Evolutionary conservation across 2,797 vertebrate species (phyloP), one percentile per base, ranked within the genome.

Genomic region (Brotogeris chrysoptera): DNA sequence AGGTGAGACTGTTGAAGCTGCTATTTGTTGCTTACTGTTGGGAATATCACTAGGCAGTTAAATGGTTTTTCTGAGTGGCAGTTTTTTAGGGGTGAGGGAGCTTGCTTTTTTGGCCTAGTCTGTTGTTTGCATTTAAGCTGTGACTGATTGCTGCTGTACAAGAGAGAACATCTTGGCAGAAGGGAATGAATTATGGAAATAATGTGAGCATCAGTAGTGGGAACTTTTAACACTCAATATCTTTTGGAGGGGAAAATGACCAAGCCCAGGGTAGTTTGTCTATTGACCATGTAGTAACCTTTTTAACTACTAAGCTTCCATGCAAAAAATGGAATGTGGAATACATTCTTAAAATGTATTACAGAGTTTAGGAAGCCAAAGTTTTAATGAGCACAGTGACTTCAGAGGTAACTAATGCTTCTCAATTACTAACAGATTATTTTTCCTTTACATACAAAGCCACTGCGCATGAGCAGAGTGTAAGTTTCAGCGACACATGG

Each of bases 321-420:
- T 80, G 52, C 0, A 6, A 72, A 76, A 90, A 88, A 73, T 63
- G 63, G 92, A 84, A 88, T 14, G 60, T 68, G 32, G 34, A 30
- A 20, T 73, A 17, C 74, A 47, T 79, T 85, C 55, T 70, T 85
- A 44, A 81, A 86, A 80, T 81, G 23, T 34, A 20, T 70, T 80
- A 28, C 25, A 30, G 43, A 50, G 52, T 80, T 84, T 55, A 77
- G 71, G 76, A 91, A 95, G 77, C 92, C 88, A 47, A 85, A 70
- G 64, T 87, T 94, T 86, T 95, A 92, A 90, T 74, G 74, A 82
- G 61, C 74, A 52, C 30, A 73, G 36, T 93, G 94, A 88, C 65
- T 92, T 92, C 88, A 94, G 90, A 79, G 66, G 57, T 93, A 95
- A 64, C 83, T 82, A 66, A 87, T 80, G 71, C 64, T 90, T 78